Base-by-base conservation (phyloP, 1,140 invertebrate species). In the Archivesica marissinica region DNA sequence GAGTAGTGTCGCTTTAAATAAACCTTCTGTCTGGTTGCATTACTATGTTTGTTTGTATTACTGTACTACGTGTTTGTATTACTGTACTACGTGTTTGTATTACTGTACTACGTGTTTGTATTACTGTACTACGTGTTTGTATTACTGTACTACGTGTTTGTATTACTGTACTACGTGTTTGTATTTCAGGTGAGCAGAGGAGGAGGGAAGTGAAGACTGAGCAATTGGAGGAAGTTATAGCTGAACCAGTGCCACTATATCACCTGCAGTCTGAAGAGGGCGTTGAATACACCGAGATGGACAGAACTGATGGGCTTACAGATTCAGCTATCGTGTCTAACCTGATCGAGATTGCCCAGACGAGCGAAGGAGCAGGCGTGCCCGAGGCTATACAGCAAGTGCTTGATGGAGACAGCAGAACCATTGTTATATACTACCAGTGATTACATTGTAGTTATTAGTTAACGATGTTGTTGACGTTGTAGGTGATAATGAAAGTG, bases 361-460 rank as follows among this genome's bases (percentile, higher is more conserved):
- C 68, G 17, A 72, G 68, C 50, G 68, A 72, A 30, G 68, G 68
- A 0, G 68, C 30, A 2, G 38, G n/a, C 15, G 68, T 72, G 13
- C 68, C 68, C 1, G 68, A 47, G 41, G 68, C 68, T 28, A 20
- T 72, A 15, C 68, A 72, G 15, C 68, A 72, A 17, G 68, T 72
- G 20, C 50, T 72, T 50, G 66, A 70, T 15, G 68, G 68, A 50
- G 41, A 72, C 15, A 72, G 50, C 50, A 72, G 41, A 72, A 72
- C 68, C 9, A 72, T 72, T 52, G 68, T 72, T 72, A 72, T 72
- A 72, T 72, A 72, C 28, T 72, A 72, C 33, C 68, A 72, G 44
- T 72, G 25, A 50, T 50, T 64, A 64, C n/a, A 17, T 59, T 28
- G 56, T 28, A 20, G 56, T 59, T 59, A 9, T 47, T 47, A 47